Evolutionary conservation across 2,797 vertebrate genomes (phyloP).

Genomic region (Crenichthys baileyi): DNA sequence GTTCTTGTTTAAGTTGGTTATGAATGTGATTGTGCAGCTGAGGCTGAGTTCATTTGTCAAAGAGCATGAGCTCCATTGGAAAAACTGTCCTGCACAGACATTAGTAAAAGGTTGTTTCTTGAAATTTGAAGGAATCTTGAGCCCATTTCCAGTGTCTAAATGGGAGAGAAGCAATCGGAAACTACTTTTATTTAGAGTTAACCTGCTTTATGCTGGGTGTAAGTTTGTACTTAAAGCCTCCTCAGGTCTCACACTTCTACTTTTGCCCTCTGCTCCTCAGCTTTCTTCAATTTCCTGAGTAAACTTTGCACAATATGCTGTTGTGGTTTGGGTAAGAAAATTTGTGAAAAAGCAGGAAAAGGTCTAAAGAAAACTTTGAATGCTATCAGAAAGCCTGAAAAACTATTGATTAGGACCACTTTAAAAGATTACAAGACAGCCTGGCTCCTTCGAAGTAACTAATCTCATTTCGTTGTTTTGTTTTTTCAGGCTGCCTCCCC

Average conservation of each 20-base stretch:
- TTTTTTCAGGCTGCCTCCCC: conserved; percentile 68
- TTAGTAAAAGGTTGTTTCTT: too few species aligned
- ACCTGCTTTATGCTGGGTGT: not conserved
- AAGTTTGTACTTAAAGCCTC: not conserved
- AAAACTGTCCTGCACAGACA: not conserved
- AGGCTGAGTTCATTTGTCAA: too few species aligned
- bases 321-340: not conserved
- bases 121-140: not conserved
- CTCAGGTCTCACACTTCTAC: not conserved
- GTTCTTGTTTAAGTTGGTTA: not conserved
- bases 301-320: not conserved
- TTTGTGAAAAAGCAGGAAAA: not conserved
- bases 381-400: not conserved
- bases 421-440: conserved; percentile 4
- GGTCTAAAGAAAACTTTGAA: not conserved
- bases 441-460: not conserved
- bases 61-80: not conserved
- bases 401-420: conserved; percentile 4
- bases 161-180: not conserved
- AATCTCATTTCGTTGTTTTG: not conserved
- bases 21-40: not conserved
- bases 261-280: not conserved
- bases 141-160: not conserved
- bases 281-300: not conserved
- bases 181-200: not conserved